These are phyloP conservation scores for Zaprionus ornatus DNA, from an alignment of 1,140 invertebrate species.

Conservation along the genomic window DNA sequence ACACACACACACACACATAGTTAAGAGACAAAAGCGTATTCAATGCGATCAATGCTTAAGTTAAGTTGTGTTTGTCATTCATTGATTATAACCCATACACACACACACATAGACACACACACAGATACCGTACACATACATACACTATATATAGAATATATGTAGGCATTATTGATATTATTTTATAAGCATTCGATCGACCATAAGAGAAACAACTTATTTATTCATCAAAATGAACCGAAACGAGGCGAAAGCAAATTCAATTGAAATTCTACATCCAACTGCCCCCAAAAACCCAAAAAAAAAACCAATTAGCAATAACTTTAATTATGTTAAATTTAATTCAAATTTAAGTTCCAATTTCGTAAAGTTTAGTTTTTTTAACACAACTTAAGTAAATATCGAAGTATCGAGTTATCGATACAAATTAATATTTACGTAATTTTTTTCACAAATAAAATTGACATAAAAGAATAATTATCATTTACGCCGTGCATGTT, in stretches of 20 bases:
- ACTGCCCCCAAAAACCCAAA: background rate
- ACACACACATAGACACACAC: constrained; percentile 1
- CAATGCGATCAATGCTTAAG: constrained; percentile 26
- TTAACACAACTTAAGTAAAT: constrained; percentile 40
- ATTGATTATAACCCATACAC: constrained; percentile 15
- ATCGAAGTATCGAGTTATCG: constrained; percentile 2
- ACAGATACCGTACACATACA: constrained; percentile 17
- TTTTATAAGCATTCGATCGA: constrained; percentile 31
- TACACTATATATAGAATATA: constrained; percentile 10
- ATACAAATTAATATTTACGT: constrained; percentile 37
- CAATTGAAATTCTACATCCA: constrained; percentile 4
- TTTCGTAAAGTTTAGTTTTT: constrained; percentile 65
- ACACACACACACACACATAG: background rate
- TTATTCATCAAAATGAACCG: constrained; percentile 26
- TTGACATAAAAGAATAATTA: constrained; percentile 32
- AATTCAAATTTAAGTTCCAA: constrained; percentile 80
- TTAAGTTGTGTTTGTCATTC: constrained; percentile 41
- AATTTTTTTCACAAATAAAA: constrained; percentile 58
- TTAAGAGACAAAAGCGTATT: constrained; percentile 35
- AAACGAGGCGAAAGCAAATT: constrained; percentile 6
- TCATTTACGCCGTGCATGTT: constrained; percentile 42
- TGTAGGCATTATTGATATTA: constrained; percentile 45
- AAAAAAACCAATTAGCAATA: constrained; percentile 9
- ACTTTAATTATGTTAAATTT: constrained; percentile 39
- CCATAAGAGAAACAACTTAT: constrained; percentile 12